These are phyloP conservation scores for Aporophyla nigra DNA, from an alignment of 2,888 invertebrate species.

Conservation along the genomic window DNA sequence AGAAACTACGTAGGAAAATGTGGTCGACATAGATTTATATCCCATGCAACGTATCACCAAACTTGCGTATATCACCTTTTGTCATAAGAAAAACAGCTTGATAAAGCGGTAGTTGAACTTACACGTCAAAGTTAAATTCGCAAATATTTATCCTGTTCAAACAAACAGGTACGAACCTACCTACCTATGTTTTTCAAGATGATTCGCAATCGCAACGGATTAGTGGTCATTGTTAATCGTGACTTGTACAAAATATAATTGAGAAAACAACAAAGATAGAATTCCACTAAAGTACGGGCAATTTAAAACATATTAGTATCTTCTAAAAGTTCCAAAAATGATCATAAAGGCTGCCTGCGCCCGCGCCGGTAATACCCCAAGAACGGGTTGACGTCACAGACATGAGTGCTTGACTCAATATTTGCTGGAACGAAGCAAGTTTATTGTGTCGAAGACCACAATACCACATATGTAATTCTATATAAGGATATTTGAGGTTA, in stretches of 20 bases:
- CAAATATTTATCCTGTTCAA: not conserved
- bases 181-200: not conserved
- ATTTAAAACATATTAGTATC: constrained; percentile 45
- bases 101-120: constrained; percentile 10
- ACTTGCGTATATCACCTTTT: too few relatives aligned
- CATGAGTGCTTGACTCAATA: constrained; percentile 9
- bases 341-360: constrained; percentile 17
- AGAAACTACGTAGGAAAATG: not conserved
- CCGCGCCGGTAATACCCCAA: constrained; percentile 5
- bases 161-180: not conserved
- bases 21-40: too few relatives aligned
- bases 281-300: constrained; percentile 15
- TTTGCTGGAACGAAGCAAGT: constrained; percentile 11
- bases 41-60: too few relatives aligned
- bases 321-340: constrained; percentile 12
- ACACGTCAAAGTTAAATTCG: not conserved
- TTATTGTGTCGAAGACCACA: not conserved
- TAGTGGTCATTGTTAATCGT: constrained; percentile 20
- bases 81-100: not conserved
- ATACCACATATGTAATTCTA: not conserved
- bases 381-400: constrained; percentile 35
- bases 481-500: not conserved
- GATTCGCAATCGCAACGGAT: not conserved
- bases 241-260: constrained; percentile 35
- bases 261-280: constrained; percentile 3